Evolutionary conservation across 2,113 vertebrate genomes (phyloP).

Genomic region (Urocynchramus pylzowi): DNA sequence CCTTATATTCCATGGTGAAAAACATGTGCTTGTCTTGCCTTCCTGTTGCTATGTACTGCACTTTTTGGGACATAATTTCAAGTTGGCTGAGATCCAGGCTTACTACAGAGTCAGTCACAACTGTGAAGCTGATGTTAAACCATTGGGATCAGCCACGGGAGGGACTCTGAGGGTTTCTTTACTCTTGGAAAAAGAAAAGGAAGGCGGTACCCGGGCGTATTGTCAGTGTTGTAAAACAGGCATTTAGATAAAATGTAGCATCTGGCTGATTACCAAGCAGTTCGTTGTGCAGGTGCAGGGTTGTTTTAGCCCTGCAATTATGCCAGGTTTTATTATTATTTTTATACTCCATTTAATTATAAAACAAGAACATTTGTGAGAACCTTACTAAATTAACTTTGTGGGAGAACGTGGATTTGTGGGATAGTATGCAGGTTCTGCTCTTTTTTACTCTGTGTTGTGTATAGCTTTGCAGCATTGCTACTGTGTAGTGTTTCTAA

Average conservation of each 20-base stretch:
- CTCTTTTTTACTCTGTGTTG: not conserved
- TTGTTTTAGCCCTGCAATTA: not conserved
- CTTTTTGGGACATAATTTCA: not conserved
- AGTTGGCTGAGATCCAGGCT: not conserved
- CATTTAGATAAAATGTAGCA: slow-evolving; percentile 19
- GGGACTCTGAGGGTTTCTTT: not conserved
- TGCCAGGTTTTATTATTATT: not conserved
- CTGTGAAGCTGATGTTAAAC: not conserved
- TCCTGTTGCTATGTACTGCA: not conserved
- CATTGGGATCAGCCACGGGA: not conserved
- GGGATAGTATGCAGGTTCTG: not conserved
- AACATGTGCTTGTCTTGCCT: not conserved
- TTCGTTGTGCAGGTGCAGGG: not conserved
- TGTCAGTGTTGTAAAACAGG: not conserved
- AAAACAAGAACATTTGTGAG: not conserved
- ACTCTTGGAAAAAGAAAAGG: not conserved
- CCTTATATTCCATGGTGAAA: not conserved
- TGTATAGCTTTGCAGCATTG: not conserved
- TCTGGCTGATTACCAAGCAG: slow-evolving; percentile 14
- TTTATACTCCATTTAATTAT: not conserved
- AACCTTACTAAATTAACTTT: not conserved
- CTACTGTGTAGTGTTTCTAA: not conserved
- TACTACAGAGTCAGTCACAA: not conserved
- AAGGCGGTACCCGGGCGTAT: rapidly evolving
- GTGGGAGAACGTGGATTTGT: not conserved